Base-by-base conservation (phyloP, 2,113 vertebrate genomes). In the Myotis yumanensis region DNA sequence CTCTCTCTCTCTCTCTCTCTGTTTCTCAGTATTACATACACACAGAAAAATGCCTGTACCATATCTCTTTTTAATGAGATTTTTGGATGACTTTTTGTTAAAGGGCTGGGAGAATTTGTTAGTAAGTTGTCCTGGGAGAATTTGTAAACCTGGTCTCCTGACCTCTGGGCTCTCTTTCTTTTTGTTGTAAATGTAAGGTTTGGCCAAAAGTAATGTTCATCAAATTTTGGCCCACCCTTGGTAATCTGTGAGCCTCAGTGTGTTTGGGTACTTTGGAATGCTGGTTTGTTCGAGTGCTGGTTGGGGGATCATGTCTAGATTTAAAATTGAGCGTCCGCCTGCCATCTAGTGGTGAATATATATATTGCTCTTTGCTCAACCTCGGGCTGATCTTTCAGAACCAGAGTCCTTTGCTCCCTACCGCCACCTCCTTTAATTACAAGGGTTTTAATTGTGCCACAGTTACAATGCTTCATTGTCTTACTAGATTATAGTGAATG, bases 271-370 rank as follows among this genome's bases (percentile, higher is more conserved):
- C 25, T 62, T 66, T 7, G 7, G 20, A 76, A 59, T 52, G 32
- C 3, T 54, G 32, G 22, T 7, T 72, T 15, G 22, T 40, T 28
- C 23, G 30, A 22, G 1, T 25, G n/a, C 40, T 66, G 10, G 8
- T 25, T 11, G 15, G 22, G 23, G 15, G 16, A 54, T 80, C 64
- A 3, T 52, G 83, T 81, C 52, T 89, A 17, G 11, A 1, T 46
- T 68, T 46, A 73, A 79, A 68, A 48, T 43, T 2, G 77, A 54
- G 15, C 3, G 4, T 4, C 46, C 11, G 93, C 77, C 87, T 91
- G 93, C 88, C 96, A 92, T 88, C 97, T 97, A 76, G 92, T 93
- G 97, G 95, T 32, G 3, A 71, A n/a, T 8, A 7, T 57, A 16
- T 88, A 66, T 73, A 79, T 85, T 87, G 68, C 48, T 52, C 17